A percentile compares a stretch with the other conserved stretches of the same genome.
phyloP scores from a whole-genome alignment of 2,888 invertebrate genomes.

The Drosophila melanosoma region DNA sequence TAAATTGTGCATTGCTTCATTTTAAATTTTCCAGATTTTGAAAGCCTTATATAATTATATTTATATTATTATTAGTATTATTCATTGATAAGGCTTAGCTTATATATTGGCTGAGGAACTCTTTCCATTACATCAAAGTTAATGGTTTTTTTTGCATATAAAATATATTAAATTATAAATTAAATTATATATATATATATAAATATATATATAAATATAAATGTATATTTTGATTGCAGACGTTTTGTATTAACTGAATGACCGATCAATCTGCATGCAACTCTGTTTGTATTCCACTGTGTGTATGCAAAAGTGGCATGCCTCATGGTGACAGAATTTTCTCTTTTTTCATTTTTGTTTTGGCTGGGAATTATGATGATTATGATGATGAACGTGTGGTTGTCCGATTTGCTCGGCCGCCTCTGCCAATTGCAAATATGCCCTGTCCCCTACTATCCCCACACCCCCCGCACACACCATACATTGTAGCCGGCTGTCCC shows the following conservation, averaged over 20 bases:
- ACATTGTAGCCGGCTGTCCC: not conserved
- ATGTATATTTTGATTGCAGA: not conserved
- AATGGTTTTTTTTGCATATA: not conserved
- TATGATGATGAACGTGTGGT: constrained; percentile 82
- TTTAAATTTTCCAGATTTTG: not conserved
- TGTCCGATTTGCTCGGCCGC: constrained; percentile 71
- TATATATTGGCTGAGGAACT: not conserved
- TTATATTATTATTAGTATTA: not conserved
- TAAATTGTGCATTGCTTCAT: not conserved
- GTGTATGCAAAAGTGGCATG: constrained; percentile 36
- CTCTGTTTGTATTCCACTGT: constrained; percentile 40
- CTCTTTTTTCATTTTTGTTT: constrained; percentile 42
- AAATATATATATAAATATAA: too few relatives aligned
- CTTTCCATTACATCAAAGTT: not conserved
- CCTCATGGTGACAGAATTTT: constrained; percentile 47
- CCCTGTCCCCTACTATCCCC: not conserved
- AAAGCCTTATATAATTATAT: not conserved
- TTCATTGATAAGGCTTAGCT: not conserved
- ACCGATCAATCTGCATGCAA: not conserved
- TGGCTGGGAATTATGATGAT: constrained; percentile 83
- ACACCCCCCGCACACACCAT: not conserved
- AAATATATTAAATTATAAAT: too few relatives aligned
- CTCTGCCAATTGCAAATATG: constrained; percentile 64
- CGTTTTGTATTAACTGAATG: not conserved
- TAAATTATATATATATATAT: too few relatives aligned